Conservation (phyloP, 1,140 invertebrate species). For the Archivesica marissinica region DNA sequence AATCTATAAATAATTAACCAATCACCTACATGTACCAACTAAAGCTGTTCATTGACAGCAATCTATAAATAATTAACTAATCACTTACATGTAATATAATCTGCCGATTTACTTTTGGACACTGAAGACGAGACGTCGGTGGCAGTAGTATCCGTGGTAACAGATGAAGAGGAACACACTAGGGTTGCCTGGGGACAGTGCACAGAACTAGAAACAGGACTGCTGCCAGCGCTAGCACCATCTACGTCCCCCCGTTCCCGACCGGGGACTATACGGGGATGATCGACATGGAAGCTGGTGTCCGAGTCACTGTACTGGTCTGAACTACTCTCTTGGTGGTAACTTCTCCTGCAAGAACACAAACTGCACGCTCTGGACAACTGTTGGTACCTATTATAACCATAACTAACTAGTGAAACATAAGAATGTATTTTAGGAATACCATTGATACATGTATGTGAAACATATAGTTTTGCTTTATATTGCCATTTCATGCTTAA, state of each 20-base stretch:
- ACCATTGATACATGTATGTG: too few relatives aligned
- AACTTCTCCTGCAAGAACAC: constrained; percentile 26
- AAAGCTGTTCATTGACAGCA: too few relatives aligned
- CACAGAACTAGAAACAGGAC: constrained; percentile 58
- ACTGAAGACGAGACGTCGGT: constrained; percentile 5
- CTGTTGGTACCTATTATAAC: too few relatives aligned
- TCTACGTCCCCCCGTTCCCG: constrained; percentile 53
- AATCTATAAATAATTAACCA: too few relatives aligned
- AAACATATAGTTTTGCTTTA: too few relatives aligned
- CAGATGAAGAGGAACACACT: constrained; percentile 45
- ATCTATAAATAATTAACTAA: too few relatives aligned
- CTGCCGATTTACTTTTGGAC: constrained; percentile 54
- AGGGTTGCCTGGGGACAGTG: constrained; percentile 61
- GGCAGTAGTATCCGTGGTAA: neutral
- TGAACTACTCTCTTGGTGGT: constrained; percentile 70
- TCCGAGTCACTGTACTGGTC: constrained; percentile 71
- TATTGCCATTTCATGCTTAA: too few relatives aligned
- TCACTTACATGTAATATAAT: constrained; percentile 50
- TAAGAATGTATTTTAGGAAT: too few relatives aligned
- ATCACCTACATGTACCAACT: too few relatives aligned
- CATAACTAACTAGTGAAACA: too few relatives aligned
- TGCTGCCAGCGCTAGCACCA: constrained; percentile 65
- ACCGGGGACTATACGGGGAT: constrained; percentile 40
- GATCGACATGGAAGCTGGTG: constrained; percentile 60
- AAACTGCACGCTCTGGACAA: too few relatives aligned